Evolutionary conservation across 1,140 invertebrate species (phyloP), one percentile per base, ranked within the genome.

Genomic region (Zaprionus camerounensis): DNA sequence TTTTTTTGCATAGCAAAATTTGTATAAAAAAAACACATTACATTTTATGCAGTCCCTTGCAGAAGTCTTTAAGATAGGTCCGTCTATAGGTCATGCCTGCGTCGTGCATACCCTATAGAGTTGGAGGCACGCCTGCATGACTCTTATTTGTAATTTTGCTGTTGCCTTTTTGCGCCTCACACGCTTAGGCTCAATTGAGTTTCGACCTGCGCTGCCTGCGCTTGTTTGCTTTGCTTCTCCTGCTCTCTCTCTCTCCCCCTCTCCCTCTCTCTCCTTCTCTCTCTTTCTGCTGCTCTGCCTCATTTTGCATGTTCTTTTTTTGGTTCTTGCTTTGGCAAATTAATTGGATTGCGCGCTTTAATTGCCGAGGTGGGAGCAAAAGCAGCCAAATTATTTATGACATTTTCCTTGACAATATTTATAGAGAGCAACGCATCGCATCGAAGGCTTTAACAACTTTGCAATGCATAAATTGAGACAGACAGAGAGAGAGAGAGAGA

Each of bases 261-360:
- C 17, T 51, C 11, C 11, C 17, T 1, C 20, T 41, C 26, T 31
- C 28, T 2, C 2, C 1, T 11, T 5, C 17, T 51, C 11, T 17
- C 17, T 4, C 24, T n/a, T 26, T 17, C 24, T 59, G 24, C 9
- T 12, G n/a, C 20, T 75, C 36, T 49, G 28, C 13, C 61, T 63
- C 44, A 17, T 55, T 70, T 44, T 55, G 58, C 28, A 36, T 57
- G 28, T 44, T 49, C 11, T 9, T 24, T 38, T 38, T 31, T 53
- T 61, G 36, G 15, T 22, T 63, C 24, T 53, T 44, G 41, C 58
- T 67, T 79, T 70, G 65, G 22, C 41, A 72, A 75, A 82, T 81
- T 76, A 85, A 86, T 86, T 82, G 79, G 76, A 82, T 82, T 79
- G 73, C 59, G 55, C 49, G 76, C 69, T 72, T 85, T 79, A 85